Conservation (phyloP, 2,113 vertebrate genomes). For the Serinus canaria region DNA sequence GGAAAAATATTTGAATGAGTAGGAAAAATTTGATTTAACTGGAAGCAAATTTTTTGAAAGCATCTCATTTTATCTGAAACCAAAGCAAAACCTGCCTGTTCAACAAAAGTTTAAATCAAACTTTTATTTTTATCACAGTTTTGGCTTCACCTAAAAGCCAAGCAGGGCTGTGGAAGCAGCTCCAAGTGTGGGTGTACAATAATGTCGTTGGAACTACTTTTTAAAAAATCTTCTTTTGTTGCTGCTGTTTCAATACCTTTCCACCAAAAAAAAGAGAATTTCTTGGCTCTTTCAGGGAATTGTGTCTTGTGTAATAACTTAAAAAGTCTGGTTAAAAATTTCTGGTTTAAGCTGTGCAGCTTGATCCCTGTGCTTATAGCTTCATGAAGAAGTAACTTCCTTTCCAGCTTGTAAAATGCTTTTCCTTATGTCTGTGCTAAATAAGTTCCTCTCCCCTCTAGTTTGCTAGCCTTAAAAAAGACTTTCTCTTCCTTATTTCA, state of each 20-base stretch:
- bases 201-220: background rate
- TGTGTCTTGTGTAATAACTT: background rate
- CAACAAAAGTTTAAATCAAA: background rate
- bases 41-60: background rate
- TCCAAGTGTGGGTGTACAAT: background rate
- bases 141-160: background rate
- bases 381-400: background rate
- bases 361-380: background rate
- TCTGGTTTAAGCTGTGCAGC: background rate
- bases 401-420: background rate
- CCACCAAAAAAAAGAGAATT: conserved; percentile 64
- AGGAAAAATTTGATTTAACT: conserved; percentile 29
- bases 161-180: background rate
- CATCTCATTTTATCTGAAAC: background rate
- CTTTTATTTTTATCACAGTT: background rate
- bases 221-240: background rate
- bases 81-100: background rate
- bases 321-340: background rate
- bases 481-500: background rate
- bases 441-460: background rate
- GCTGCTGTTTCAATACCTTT: conserved; percentile 46
- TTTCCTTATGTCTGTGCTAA: background rate
- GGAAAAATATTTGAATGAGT: background rate
- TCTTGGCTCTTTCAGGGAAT: background rate
- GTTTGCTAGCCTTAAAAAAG: background rate